Evolutionary conservation across 2,888 invertebrate species (phyloP).

Genomic region (Hirtodrosophila alboralis): DNA sequence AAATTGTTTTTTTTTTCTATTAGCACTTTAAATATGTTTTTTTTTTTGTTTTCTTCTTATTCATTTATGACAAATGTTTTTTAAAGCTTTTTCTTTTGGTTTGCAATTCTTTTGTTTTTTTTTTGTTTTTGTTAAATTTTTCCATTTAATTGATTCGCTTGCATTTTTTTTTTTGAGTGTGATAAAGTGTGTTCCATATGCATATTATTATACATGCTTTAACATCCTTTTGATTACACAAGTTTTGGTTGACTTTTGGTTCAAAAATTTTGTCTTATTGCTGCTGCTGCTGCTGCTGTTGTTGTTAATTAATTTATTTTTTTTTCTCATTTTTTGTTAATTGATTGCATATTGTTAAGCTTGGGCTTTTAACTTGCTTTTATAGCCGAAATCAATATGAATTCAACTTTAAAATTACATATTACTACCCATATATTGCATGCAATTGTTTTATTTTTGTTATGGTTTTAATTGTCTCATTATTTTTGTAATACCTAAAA

Average conservation of each 20-base stretch:
- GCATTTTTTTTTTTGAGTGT: slow-evolving; percentile 32
- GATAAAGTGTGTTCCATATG: slow-evolving; percentile 1
- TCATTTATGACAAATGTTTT: background rate
- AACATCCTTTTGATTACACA: slow-evolving; percentile 41
- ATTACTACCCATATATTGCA: too few relatives aligned
- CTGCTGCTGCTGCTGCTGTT: slow-evolving; percentile 6
- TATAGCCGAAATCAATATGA: too few relatives aligned
- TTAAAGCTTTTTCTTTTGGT: slow-evolving; percentile 13
- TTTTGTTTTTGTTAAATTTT: background rate
- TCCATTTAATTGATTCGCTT: slow-evolving; percentile 32
- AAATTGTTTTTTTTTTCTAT: too few relatives aligned
- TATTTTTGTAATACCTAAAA: slow-evolving; percentile 13
- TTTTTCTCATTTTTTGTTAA: slow-evolving; percentile 51
- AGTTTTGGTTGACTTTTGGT: slow-evolving; percentile 14
- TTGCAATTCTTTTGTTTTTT: background rate
- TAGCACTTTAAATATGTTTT: background rate
- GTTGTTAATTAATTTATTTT: slow-evolving; percentile 16
- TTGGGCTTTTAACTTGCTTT: slow-evolving; percentile 13
- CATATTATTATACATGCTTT: slow-evolving; percentile 8
- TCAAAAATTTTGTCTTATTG: slow-evolving; percentile 23
- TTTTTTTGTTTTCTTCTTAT: slow-evolving; percentile 11
- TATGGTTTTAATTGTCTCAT: background rate
- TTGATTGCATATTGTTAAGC: slow-evolving; percentile 70
- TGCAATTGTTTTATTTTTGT: background rate
- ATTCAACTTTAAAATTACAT: too few relatives aligned